Evolutionary conservation across 2,113 vertebrate genomes (phyloP).

Genomic region (Microtus ochrogaster): DNA sequence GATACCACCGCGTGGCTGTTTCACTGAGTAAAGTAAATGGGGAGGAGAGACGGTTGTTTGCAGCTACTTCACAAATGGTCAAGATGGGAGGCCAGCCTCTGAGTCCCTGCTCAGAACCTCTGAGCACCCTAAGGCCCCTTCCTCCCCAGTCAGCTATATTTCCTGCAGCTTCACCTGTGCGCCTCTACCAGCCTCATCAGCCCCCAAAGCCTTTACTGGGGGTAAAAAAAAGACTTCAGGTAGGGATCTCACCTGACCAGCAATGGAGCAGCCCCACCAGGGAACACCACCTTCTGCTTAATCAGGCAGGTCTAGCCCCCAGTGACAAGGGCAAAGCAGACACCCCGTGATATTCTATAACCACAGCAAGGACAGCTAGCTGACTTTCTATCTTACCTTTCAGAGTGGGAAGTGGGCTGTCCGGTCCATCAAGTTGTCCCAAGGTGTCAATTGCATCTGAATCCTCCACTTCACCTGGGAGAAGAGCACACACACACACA

Average conservation of each 20-base stretch:
- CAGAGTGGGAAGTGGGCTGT: slow-evolving; percentile 88
- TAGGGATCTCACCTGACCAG: accelerated
- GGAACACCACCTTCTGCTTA: not conserved
- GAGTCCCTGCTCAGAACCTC: accelerated
- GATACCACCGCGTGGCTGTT: not conserved
- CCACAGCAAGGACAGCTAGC: no score
- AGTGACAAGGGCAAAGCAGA: not conserved
- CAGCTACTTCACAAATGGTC: not conserved
- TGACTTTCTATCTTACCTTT: slow-evolving; percentile 86
- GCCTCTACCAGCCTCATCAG: not conserved
- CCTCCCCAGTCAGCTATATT: not conserved
- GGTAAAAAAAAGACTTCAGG: not conserved
- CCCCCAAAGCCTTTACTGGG: no score
- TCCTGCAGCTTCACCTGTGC: not conserved
- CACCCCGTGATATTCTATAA: accelerated
- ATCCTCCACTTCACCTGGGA: slow-evolving; percentile 86
- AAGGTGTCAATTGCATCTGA: slow-evolving; percentile 86
- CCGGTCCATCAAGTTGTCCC: slow-evolving; percentile 87
- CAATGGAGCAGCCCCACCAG: not conserved
- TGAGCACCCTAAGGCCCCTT: no score
- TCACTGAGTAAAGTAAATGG: not conserved
- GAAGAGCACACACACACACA: slow-evolving; percentile 17
- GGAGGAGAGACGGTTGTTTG: not conserved
- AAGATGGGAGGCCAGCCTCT: not conserved
- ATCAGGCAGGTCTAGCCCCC: no score